A percentile compares a stretch with the other conserved stretches of the same genome.
Evolutionary conservation across 2,797 vertebrate species (phyloP).

Genomic region (Thunnus albacares): DNA sequence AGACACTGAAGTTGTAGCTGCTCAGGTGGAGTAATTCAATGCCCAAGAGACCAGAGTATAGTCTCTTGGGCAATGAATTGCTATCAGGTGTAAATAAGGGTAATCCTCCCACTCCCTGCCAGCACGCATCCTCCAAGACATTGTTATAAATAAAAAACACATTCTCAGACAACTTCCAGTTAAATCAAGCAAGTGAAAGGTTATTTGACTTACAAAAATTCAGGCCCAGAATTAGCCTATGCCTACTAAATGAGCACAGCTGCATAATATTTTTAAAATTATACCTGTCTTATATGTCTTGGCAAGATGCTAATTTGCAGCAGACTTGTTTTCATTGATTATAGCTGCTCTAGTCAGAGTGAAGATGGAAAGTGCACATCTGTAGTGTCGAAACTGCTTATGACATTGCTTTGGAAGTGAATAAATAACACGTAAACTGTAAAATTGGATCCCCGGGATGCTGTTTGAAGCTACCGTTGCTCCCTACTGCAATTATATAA

Average conservation of each 20-base stretch:
- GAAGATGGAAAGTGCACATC: conserved; percentile 17
- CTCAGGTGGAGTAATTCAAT: conserved; percentile 26
- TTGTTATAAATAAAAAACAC: conserved; percentile 13
- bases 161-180: neutral
- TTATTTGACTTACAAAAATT: neutral
- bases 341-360: conserved; percentile 21
- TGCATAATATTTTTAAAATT: conserved; percentile 25
- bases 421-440: conserved; percentile 46
- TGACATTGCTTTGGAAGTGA: conserved; percentile 12
- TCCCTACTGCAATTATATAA: neutral
- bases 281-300: conserved; percentile 27
- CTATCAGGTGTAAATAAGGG: conserved; percentile 14
- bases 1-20: conserved; percentile 44
- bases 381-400: conserved; percentile 25
- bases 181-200: conserved; percentile 7
- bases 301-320: conserved; percentile 44
- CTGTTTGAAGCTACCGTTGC: conserved; percentile 1
- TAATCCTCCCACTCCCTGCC: conserved; percentile 8
- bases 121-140: conserved; percentile 17
- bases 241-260: conserved; percentile 4
- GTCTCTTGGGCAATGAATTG: neutral
- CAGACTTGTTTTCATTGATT: conserved; percentile 28
- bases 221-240: neutral
- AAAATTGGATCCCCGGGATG: conserved; percentile 28
- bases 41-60: conserved; percentile 6